A percentile compares a stretch with the other conserved stretches of the same genome.
These are phyloP conservation scores for Agrypnus murinus DNA, from an alignment of 2,888 invertebrate species.

Conservation along the genomic window DNA sequence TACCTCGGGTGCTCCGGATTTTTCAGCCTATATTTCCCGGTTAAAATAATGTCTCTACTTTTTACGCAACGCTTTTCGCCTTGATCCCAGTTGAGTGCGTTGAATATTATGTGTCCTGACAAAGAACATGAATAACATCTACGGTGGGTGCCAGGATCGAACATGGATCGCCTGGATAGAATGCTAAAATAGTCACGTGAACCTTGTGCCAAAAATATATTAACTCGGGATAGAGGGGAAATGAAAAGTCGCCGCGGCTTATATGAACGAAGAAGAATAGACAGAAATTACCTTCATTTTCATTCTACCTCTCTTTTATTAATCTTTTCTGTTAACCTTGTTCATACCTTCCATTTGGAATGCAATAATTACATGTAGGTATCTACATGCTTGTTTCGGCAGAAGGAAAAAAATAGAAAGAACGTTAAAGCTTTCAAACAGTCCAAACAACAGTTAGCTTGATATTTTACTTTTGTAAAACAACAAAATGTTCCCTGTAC, in stretches of 20 bases:
- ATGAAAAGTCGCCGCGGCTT: constrained; percentile 25
- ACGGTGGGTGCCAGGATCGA: constrained; percentile 38
- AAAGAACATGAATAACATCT: constrained; percentile 49
- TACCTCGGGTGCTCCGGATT: constrained; percentile 25
- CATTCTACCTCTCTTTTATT: constrained; percentile 8
- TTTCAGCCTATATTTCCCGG: constrained; percentile 38
- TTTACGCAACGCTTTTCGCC: constrained; percentile 39
- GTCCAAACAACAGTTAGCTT: background rate
- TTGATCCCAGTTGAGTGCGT: constrained; percentile 45
- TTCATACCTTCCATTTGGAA: too few species aligned
- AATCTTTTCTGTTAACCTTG: too few species aligned
- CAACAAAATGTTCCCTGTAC: background rate
- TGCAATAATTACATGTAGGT: too few species aligned
- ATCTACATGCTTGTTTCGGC: too few species aligned
- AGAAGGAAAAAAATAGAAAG: too few species aligned
- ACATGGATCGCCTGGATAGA: constrained; percentile 35
- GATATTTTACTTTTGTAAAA: constrained; percentile 5
- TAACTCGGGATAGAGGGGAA: constrained; percentile 35
- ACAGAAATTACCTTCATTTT: constrained; percentile 22
- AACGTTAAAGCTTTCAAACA: background rate
- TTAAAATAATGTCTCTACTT: constrained; percentile 42
- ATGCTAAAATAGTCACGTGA: constrained; percentile 35
- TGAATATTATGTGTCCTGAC: constrained; percentile 42
- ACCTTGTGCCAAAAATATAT: constrained; percentile 33
- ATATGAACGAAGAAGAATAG: constrained; percentile 33